Evolutionary conservation across 2,888 invertebrate genomes (phyloP), one percentile per base, ranked within the genome.

Genomic region (Sericinus montela): DNA sequence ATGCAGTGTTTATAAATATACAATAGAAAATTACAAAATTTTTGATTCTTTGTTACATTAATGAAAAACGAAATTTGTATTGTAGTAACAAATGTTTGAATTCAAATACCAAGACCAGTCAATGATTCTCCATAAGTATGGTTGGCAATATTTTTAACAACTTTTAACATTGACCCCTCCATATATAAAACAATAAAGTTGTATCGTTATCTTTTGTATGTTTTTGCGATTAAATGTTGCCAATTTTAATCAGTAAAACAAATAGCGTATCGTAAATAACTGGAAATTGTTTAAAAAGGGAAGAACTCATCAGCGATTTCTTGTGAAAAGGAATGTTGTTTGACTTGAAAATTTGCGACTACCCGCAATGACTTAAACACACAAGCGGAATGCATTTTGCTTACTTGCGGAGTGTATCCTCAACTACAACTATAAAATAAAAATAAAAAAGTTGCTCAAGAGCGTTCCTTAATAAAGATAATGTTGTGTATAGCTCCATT

Each of bases 311-410:
- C 19, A 29, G 30, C 29, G 38, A 14, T 30, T 32, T 16, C 38
- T 38, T 38, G 37, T 14, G 44, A 44, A 16, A n/a, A 10, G 29
- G 23, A 38, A 40, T 40, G 25, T 19, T 40, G 35, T 35, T 46
- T 46, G 32, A 9, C 25, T 48, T 25, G 37, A 28, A 45, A 48
- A 48, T 48, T 48, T 43, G 43, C 48, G 16, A 39, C 32, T 39
- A 43, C 25, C 42, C 15, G 32, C 32, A 43, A 48, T 38, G 23
- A 15, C 30, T 23, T 32, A 34, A 25, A 37, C 23, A 37, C 32
- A 34, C 25, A 3, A 28, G 11, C 10, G 13, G 35, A 35, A 38
- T 19, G 14, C 13, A 16, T 7, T 39, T 23, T 45, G 11, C 23
- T 34, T 36, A 36, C 8, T 35, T 43, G 15, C n/a, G 34, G 7